A percentile compares a stretch with the other conserved stretches of the same genome.
Conservation (phyloP, 2,888 invertebrate species). For the Cactoblastis cactorum region DNA sequence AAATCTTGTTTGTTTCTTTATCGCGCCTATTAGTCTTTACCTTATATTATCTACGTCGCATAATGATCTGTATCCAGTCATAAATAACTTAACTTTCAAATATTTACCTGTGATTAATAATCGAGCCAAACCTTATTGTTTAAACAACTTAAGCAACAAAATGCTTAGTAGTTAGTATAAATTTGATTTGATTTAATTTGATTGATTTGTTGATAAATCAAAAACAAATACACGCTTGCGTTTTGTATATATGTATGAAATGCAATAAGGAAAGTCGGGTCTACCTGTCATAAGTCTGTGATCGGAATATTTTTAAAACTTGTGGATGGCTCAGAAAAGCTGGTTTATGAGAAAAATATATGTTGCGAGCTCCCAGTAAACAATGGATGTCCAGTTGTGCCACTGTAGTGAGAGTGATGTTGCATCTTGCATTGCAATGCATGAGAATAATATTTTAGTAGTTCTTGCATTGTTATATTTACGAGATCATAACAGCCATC, state of each 20-base stretch:
- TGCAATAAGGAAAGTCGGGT: too few species aligned
- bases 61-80: background rate
- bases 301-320: background rate
- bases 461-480: background rate
- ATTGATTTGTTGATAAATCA: too few species aligned
- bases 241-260: too few species aligned
- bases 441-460: background rate
- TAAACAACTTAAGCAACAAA: background rate
- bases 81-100: slow-evolving; percentile 4
- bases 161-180: background rate
- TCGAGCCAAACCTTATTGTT: background rate
- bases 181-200: background rate
- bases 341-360: background rate
- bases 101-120: slow-evolving; percentile 4
- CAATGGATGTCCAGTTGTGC: background rate
- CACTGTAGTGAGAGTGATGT: background rate
- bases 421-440: background rate
- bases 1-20: background rate
- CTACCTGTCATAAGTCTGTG: too few species aligned
- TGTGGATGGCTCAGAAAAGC: background rate
- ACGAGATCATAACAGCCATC: background rate
- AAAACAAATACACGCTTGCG: too few species aligned
- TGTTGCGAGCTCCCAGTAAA: background rate
- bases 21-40: background rate
- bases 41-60: background rate